Evolutionary conservation across 2,888 invertebrate genomes (phyloP), one percentile per base, ranked within the genome.

Genomic region (Geotrupes spiniger): DNA sequence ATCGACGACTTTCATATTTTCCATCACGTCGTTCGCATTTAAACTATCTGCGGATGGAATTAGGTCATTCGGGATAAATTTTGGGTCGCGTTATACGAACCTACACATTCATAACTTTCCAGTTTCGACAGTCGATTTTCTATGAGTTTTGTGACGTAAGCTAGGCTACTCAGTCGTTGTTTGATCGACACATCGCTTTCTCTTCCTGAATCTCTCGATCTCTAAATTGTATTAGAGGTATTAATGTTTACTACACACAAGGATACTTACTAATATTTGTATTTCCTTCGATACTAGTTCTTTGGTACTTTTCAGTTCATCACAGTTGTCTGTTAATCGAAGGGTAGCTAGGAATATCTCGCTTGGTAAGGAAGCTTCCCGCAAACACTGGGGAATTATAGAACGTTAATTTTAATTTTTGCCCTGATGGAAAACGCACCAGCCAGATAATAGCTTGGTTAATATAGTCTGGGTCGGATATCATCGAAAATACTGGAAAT

Each of bases 381-480:
- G 83, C 66, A 83, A 79, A 69, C 91, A 90, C 92, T 93, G 73
- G 56, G 80, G 78, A 50, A 56, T 21, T 21, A 21, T n/a, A n/a
- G n/a, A n/a, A n/a, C n/a, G n/a, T n/a, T n/a, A n/a, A n/a, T n/a
- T n/a, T n/a, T n/a, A n/a, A n/a, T n/a, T n/a, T n/a, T n/a, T n/a
- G n/a, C n/a, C 5, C n/a, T 27, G 9, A 27, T 27, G 27, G 21
- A 21, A 21, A 21, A 78, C 85, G 81, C 71, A 92, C 92, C 80
- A 89, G 81, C 86, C 89, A 90, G 64, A 92, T 82, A 65, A 93
- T 87, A 53, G 85, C 82, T 73, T 92, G 88, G 75, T 95, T 95
- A 59, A 95, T 86, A 68, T 89, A 92, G 77, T 94, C 92, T 41
- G 95, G 93, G 74, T 93, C 92, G 33, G 91, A 78, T 42, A 87